Base-by-base conservation (phyloP, 2,797 vertebrate species). In the Nyctibius grandis region DNA sequence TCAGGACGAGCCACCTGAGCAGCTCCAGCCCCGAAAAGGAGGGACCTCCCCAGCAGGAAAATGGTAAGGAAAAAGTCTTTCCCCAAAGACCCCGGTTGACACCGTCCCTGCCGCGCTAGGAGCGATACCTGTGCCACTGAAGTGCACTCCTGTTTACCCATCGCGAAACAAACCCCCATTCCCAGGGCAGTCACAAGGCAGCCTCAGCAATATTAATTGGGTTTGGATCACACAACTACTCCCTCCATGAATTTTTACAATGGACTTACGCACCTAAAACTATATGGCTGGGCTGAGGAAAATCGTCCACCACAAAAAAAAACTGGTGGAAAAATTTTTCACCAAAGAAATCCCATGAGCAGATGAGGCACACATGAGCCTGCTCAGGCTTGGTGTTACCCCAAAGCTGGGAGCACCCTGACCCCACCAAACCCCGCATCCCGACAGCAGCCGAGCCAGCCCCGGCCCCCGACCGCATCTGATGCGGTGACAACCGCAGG, bases 401-500 rank as follows among this genome's bases (percentile, higher is more conserved):
- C 36, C 50, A 68, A 40, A 51, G 15, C 53, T 16, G 26, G 15
- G n/a, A 34, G 47, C 20, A 54, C 19, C 33, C 5, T 2, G 1
- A 59, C 11, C 26, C 16, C 74, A 42, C 19, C 47, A 74, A 89
- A 81, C 9, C 33, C 60, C 1, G 6, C 0, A 0, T 61, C 75
- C 64, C 7, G 1, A 48, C 26, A 64, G 72, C 75, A 88, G 81
- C 59, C 0, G 0, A 72, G 80, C 36, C 82, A 90, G 59, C 31
- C 60, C 56, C 0, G 0, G 28, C 22, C 59, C 23, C 47, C 0
- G 0, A 17, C 61, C 2, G 0, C 72, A 68, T 59, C 74, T 1
- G 1, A 61, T 7, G 11, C 1, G 4, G 73, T 11, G 29, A 61
- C 38, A 65, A 38, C 33, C 11, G 15, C 50, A n/a, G 93, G 67